Conservation (phyloP, 2,888 invertebrate genomes). For the Alcis repandata region DNA sequence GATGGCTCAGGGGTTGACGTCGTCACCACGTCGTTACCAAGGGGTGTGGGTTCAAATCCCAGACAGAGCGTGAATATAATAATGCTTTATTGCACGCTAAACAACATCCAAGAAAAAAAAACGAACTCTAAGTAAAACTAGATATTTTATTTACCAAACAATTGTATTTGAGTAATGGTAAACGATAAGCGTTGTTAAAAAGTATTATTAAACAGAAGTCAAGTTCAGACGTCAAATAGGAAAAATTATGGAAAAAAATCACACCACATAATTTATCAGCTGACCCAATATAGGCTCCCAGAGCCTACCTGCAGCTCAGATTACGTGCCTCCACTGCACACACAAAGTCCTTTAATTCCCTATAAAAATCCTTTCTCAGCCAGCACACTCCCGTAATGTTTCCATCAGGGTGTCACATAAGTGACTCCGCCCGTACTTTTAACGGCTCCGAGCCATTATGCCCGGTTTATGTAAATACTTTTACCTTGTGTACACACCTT, state of each 20-base stretch:
- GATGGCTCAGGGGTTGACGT: neutral
- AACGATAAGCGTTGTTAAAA: too few relatives aligned
- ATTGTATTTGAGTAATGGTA: too few relatives aligned
- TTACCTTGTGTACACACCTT: slow-evolving; percentile 63
- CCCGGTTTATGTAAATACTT: slow-evolving; percentile 70
- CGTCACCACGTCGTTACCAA: neutral
- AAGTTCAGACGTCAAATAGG: too few relatives aligned
- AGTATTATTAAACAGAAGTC: too few relatives aligned
- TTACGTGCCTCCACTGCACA: neutral
- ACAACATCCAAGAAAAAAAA: too few relatives aligned
- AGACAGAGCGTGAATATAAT: too few relatives aligned
- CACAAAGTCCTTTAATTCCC: slow-evolving; percentile 11
- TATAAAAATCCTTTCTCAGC: slow-evolving; percentile 30
- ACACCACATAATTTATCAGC: too few relatives aligned
- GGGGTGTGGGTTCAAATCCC: too few relatives aligned
- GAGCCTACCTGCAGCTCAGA: neutral
- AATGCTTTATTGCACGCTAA: too few relatives aligned
- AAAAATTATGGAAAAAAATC: too few relatives aligned
- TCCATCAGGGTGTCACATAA: slow-evolving; percentile 39
- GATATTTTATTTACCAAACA: too few relatives aligned
- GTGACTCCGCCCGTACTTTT: slow-evolving; percentile 53
- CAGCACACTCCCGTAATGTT: slow-evolving; percentile 27
- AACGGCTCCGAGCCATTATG: slow-evolving; percentile 66
- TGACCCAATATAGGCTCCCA: neutral
- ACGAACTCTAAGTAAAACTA: too few relatives aligned